Percentiles rank a stretch among this genome's conserved stretches.
These are phyloP conservation scores for Cheilosia vulpina DNA, from an alignment of 2,888 invertebrate species.

Conservation along the genomic window DNA sequence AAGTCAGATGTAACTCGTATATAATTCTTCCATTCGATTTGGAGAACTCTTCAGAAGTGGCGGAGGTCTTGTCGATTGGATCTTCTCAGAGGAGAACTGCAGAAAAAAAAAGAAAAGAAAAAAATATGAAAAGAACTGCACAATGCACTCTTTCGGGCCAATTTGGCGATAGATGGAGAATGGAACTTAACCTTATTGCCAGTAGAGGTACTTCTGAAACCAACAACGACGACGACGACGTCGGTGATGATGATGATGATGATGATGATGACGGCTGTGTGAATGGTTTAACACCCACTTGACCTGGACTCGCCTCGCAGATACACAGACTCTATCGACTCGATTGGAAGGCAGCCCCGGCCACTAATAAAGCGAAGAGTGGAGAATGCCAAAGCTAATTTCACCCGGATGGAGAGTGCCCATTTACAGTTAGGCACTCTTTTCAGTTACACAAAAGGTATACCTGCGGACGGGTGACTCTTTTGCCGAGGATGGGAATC, in stretches of 20 bases:
- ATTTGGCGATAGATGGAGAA: slow-evolving; percentile 46
- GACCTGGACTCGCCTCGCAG: slow-evolving; percentile 66
- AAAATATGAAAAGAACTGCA: slow-evolving; percentile 7
- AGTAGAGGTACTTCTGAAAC: slow-evolving; percentile 14
- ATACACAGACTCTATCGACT: slow-evolving; percentile 20
- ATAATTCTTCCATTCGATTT: slow-evolving; percentile 12
- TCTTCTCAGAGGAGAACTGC: slow-evolving; percentile 45
- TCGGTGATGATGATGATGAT: slow-evolving; percentile 23
- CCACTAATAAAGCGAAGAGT: slow-evolving; percentile 51
- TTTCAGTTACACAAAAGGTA: slow-evolving; percentile 18
- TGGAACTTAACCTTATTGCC: slow-evolving; percentile 33
- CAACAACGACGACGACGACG: slow-evolving; percentile 21
- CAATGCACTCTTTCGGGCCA: slow-evolving; percentile 62
- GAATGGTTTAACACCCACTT: slow-evolving; percentile 74
- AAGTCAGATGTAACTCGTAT: slow-evolving; percentile 57
- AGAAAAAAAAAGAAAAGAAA: slow-evolving; percentile 8
- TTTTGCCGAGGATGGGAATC: slow-evolving; percentile 43
- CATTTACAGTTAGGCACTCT: slow-evolving; percentile 44
- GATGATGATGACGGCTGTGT: slow-evolving; percentile 71
- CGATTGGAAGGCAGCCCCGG: slow-evolving; percentile 4
- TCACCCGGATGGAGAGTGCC: slow-evolving; percentile 58
- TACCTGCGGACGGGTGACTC: slow-evolving; percentile 32
- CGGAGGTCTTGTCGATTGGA: slow-evolving; percentile 63
- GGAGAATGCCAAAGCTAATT: slow-evolving; percentile 58
- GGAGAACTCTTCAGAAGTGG: slow-evolving; percentile 32